A percentile compares a stretch with the other conserved stretches of the same genome.
Conservation (phyloP, 2,888 invertebrate species). For the Aelia acuminata region DNA sequence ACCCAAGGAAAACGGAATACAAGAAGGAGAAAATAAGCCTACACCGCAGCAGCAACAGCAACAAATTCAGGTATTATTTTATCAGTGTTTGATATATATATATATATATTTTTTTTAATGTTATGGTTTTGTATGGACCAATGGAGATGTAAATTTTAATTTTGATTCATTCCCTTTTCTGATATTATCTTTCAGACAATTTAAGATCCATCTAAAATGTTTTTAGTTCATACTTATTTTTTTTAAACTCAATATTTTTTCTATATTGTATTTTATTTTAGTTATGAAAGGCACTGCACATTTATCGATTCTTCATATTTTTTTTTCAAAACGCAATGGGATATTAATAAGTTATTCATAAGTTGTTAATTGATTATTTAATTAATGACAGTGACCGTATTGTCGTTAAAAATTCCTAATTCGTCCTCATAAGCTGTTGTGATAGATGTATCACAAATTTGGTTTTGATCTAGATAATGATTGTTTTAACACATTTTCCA, state of each 20-base stretch:
- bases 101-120: not conserved
- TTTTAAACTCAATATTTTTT: not conserved
- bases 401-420: no score
- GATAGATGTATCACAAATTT: no score
- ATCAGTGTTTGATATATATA: no score
- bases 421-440: no score
- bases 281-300: not conserved
- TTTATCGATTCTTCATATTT: not conserved
- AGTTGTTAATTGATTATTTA: no score
- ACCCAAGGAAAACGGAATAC: slow-evolving; percentile 87
- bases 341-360: no score
- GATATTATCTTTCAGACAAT: not conserved
- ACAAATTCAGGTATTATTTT: slow-evolving; percentile 48
- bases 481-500: no score
- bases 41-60: slow-evolving; percentile 47
- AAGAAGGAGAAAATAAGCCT: slow-evolving; percentile 70
- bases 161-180: not conserved
- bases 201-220: not conserved
- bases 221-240: not conserved
- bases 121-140: not conserved
- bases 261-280: not conserved
- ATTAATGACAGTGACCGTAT: no score
- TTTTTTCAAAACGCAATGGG: not conserved
- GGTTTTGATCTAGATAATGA: no score
- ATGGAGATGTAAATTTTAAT: not conserved